Percentiles rank a stretch among this genome's conserved stretches.
Evolutionary conservation across 1,140 invertebrate species (phyloP).

Genomic region (Apis cerana): DNA sequence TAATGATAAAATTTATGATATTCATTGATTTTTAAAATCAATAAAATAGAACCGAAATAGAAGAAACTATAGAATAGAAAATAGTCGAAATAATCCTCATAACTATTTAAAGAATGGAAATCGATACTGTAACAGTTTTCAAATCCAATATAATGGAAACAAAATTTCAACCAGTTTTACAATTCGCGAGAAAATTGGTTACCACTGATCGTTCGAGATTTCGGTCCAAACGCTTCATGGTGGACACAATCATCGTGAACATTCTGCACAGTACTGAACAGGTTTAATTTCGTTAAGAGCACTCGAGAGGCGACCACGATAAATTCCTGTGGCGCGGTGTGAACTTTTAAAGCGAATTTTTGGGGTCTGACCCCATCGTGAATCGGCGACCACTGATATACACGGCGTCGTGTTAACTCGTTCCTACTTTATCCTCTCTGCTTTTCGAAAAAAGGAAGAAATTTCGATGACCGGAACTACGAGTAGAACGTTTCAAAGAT

Average conservation of each 20-base stretch:
- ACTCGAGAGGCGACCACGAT: constrained; percentile 51
- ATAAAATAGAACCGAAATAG: too few relatives aligned
- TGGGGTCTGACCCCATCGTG: constrained; percentile 42
- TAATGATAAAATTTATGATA: too few relatives aligned
- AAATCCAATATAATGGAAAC: not conserved
- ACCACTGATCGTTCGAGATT: constrained; percentile 28
- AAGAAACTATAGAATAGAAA: too few relatives aligned
- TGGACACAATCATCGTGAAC: constrained; percentile 9
- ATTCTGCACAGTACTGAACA: constrained; percentile 36
- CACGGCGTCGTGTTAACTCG: constrained; percentile 24
- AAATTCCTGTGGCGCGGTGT: constrained; percentile 55
- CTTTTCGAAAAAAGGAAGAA: not conserved
- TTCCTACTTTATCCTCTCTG: not conserved
- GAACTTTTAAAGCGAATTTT: constrained; percentile 64
- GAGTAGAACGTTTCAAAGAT: not conserved
- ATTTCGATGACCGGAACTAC: not conserved
- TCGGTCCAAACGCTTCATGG: constrained; percentile 4
- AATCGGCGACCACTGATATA: constrained; percentile 40
- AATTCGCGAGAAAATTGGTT: not conserved
- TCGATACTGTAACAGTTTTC: too few relatives aligned
- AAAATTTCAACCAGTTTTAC: not conserved
- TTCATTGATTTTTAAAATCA: too few relatives aligned
- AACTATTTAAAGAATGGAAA: too few relatives aligned
- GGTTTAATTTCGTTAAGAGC: constrained; percentile 66
- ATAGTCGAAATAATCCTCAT: too few relatives aligned